Percentiles rank a stretch among this genome's conserved stretches.
Evolutionary conservation across 2,113 vertebrate genomes (phyloP).

Genomic region (Centropus unirufus): DNA sequence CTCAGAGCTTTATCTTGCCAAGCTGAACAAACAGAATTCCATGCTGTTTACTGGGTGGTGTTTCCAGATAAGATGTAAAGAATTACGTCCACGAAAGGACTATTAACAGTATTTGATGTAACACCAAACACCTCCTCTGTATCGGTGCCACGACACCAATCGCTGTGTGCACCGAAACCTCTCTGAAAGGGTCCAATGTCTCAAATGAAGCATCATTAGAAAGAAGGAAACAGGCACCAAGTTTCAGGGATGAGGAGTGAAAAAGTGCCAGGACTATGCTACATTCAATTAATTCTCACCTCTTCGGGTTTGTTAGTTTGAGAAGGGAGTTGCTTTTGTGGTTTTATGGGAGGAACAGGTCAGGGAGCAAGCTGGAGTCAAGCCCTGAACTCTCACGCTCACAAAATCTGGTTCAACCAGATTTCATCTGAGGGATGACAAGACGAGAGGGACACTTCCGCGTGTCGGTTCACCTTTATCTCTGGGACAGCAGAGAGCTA

Average conservation of each 20-base stretch:
- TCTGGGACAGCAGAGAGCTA: not conserved
- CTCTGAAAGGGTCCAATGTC: not conserved
- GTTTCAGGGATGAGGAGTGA: not conserved
- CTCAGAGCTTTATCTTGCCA: not conserved
- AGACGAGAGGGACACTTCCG: not conserved
- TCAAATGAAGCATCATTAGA: not conserved
- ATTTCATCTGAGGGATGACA: not conserved
- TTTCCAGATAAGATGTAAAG: not conserved
- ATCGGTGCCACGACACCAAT: fast-evolving
- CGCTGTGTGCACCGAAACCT: not conserved
- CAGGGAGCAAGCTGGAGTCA: not conserved
- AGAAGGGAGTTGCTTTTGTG: not conserved
- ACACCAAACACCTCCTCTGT: not conserved
- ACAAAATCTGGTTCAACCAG: not conserved
- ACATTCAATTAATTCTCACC: not conserved
- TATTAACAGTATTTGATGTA: not conserved
- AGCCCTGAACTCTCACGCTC: not conserved
- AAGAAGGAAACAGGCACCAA: not conserved
- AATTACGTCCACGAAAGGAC: not conserved
- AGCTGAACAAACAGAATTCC: not conserved
- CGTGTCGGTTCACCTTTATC: not conserved
- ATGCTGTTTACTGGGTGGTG: not conserved
- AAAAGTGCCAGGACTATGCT: not conserved
- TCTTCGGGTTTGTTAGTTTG: not conserved
- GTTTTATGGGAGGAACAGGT: not conserved